Base-by-base conservation (phyloP, 2,888 invertebrate genomes). In the Epirrhoe tristata region DNA sequence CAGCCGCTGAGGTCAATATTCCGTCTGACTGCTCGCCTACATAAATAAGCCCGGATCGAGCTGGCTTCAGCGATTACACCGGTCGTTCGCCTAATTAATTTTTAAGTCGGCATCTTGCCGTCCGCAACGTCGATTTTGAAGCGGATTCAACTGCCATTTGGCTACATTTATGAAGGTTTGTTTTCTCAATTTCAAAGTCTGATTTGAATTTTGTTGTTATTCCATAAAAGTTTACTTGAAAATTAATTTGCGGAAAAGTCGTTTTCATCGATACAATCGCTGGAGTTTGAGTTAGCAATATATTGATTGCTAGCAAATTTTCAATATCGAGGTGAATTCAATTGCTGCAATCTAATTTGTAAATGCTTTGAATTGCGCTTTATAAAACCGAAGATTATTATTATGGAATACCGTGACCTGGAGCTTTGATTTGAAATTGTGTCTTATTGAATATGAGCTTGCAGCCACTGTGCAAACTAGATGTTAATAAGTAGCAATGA, bases 1-100 rank as follows among this genome's bases (percentile, higher is more conserved):
- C 69, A 74, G 74, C 74, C 67, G 69, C 71, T 82, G 77, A 72
- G 84, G 86, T 84, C 77, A 82, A 87, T 77, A 85, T 88, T 87
- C 75, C 77, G 81, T 81, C 80, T 80, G 82, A 82, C 78, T 77
- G 73, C 79, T 75, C 71, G 71, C 73, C 74, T 74, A 75, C 71
- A 76, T 76, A 84, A 85, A 87, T 87, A 86, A 81, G 81, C 82
- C 79, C 82, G 86, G 90, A 91, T 89, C 87, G 84, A 77, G 81
- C 83, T 83, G 88, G 85, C 85, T 85, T 80, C 83, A 80, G 81
- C 86, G 90, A 91, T 93, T 93, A 93, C 90, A 89, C 90, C 90
- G 90, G 91, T 91, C 88, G 88, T 93, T 89, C 87, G 90, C 89
- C 87, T 93, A 93, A 94, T 94, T 93, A 93, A 93, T 93, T 93